phyloP scores from a whole-genome alignment of 2,888 invertebrate species.

The Tyria jacobaeae region DNA sequence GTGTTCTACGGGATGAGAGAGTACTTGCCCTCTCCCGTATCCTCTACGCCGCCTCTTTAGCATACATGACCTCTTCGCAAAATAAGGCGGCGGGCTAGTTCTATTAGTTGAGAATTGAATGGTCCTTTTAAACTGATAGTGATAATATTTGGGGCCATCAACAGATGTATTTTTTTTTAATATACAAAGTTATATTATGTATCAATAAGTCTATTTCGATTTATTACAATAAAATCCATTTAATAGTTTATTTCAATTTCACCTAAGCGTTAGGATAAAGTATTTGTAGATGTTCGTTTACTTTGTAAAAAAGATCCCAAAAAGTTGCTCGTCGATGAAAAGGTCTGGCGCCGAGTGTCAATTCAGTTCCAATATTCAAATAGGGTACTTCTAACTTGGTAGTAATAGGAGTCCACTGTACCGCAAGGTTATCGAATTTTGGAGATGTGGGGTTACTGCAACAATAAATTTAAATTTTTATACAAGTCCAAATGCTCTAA shows the following conservation, averaged over 20 bases:
- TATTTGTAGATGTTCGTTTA: slow-evolving; percentile 41
- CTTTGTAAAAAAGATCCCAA: slow-evolving; percentile 61
- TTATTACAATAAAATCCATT: too few species aligned
- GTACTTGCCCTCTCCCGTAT: too few species aligned
- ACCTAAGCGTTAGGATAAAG: slow-evolving; percentile 18
- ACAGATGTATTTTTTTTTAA: too few species aligned
- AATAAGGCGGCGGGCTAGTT: too few species aligned
- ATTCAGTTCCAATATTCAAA: slow-evolving; percentile 51
- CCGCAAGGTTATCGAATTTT: slow-evolving; percentile 54
- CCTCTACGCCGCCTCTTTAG: too few species aligned
- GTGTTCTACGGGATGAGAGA: too few species aligned
- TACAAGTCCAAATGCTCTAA: neutral
- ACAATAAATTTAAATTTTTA: slow-evolving; percentile 10
- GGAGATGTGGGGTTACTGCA: slow-evolving; percentile 65
- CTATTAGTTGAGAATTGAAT: too few species aligned
- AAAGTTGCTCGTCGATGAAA: slow-evolving; percentile 57
- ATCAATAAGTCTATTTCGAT: neutral
- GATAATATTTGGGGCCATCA: too few species aligned
- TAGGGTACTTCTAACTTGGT: slow-evolving; percentile 45
- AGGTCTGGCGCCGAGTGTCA: slow-evolving; percentile 48
- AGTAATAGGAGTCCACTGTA: slow-evolving; percentile 62
- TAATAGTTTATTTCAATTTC: slow-evolving; percentile 17
- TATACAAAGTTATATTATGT: neutral
- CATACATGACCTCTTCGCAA: too few species aligned
- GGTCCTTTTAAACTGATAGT: too few species aligned